These are phyloP conservation scores for Pachydiplax longipennis DNA, from an alignment of 2,888 invertebrate genomes.

Conservation along the genomic window DNA sequence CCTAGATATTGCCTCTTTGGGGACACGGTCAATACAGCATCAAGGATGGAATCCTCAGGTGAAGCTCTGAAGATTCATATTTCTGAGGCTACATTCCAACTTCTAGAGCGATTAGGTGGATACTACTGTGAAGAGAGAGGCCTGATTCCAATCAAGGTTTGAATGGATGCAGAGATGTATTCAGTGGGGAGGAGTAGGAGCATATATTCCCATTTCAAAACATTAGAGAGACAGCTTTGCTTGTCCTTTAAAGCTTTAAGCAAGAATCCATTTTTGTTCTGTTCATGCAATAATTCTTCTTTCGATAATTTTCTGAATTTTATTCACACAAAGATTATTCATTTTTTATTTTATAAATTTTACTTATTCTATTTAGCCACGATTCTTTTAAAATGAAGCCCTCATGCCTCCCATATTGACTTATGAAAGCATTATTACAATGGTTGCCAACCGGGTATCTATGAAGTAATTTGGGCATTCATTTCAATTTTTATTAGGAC, in stretches of 20 bases:
- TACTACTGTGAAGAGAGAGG: slow-evolving; percentile 78
- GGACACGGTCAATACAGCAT: slow-evolving; percentile 83
- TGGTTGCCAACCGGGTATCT: too few relatives aligned
- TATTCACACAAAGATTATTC: background rate
- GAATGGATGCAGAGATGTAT: background rate
- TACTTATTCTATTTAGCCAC: too few relatives aligned
- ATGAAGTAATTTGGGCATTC: too few relatives aligned
- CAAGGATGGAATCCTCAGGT: slow-evolving; percentile 80
- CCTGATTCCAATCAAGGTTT: slow-evolving; percentile 75
- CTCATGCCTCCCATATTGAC: too few relatives aligned
- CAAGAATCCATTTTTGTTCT: too few relatives aligned
- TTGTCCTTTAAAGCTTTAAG: too few relatives aligned
- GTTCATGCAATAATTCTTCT: background rate
- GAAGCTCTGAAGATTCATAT: slow-evolving; percentile 79
- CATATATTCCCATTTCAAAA: background rate
- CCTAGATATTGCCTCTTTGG: slow-evolving; percentile 85
- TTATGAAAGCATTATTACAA: too few relatives aligned
- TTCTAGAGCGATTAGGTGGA: slow-evolving; percentile 75
- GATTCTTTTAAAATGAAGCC: too few relatives aligned
- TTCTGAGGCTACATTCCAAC: slow-evolving; percentile 72
- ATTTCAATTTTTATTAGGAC: too few relatives aligned
- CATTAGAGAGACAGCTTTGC: too few relatives aligned
- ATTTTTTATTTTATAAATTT: too few relatives aligned
- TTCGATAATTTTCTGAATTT: background rate
- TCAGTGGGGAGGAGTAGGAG: background rate